Base-by-base conservation (phyloP, 2,113 vertebrate species). In the Rhabdornis inornatus region DNA sequence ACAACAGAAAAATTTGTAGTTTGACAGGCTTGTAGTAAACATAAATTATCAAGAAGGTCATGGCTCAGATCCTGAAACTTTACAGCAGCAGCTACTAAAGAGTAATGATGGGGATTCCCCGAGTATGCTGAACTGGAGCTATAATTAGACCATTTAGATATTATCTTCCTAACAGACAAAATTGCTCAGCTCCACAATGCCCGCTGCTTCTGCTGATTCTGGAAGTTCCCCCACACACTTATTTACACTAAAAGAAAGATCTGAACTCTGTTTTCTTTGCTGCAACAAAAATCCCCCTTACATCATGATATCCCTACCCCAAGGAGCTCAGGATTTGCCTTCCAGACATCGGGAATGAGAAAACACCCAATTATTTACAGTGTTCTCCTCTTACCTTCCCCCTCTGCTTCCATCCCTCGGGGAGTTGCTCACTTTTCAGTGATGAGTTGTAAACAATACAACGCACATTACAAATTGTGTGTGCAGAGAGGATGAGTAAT, bases 61-160 rank as follows among this genome's bases (percentile, higher is more conserved):
- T 24, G 53, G 72, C 88, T 94, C 87, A 91, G 78, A 69, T 25
- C 61, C 78, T 86, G 75, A 80, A 82, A 93, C 24, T 83, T 78
- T 47, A 47, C 59, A 80, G 68, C 81, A 90, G 75, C 66, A 92
- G 81, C 70, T 82, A 79, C 50, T 72, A 30, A 78, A 83, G 59
- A 90, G 35, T 91, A 84, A 92, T 64, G 49, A 31, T 89, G 93
- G 94, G 93, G 94, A 95, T 95, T 97, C 92, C 94, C 96, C 90
- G 20, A 23, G 19, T 25, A 7, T 33, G 55, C 59, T 63, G 65
- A 89, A 47, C 66, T 72, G 53, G 35, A 79, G 53, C 84, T 95
- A 90, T 96, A 96, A 94, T 96, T 96, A 96, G 78, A 90, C 17
- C 49, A 71, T 70, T 90, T 78, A 95, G 95, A 94, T 97, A 80